Conservation (phyloP, 2,113 vertebrate genomes). For the Madoqua kirkii region DNA sequence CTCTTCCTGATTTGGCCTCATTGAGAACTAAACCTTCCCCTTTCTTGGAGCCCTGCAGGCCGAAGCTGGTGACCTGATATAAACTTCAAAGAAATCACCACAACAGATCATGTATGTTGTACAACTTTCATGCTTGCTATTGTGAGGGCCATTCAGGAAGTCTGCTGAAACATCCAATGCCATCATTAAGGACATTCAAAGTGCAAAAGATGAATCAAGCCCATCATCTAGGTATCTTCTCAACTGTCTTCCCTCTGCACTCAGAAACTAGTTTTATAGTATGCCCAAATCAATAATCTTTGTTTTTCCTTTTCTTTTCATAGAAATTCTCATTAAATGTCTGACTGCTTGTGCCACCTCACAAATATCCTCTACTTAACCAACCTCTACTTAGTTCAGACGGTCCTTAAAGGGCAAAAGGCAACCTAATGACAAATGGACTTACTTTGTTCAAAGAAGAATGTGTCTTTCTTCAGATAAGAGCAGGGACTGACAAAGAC, state of each 20-base stretch:
- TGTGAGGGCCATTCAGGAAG: neutral
- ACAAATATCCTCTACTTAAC: neutral
- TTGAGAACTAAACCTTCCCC: neutral
- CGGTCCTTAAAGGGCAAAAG: neutral
- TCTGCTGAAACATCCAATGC: neutral
- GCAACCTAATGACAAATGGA: neutral
- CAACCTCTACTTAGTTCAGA: neutral
- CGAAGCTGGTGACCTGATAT: neutral
- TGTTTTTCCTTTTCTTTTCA: neutral
- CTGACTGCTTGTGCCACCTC: neutral
- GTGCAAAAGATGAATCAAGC: neutral
- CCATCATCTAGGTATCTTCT: neutral
- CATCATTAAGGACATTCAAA: neutral
- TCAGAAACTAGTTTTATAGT: neutral
- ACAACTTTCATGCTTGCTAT: neutral
- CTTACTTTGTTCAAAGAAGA: neutral
- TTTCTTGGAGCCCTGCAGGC: neutral
- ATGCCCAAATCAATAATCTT: neutral
- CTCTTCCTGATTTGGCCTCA: neutral
- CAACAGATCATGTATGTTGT: neutral
- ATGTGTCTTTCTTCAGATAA: neutral
- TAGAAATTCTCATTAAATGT: neutral
- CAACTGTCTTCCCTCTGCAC: neutral
- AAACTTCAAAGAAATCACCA: neutral
- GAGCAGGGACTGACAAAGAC: neutral